These are phyloP conservation scores for Carollia perspicillata DNA, from an alignment of 2,113 vertebrate species.

Conservation along the genomic window DNA sequence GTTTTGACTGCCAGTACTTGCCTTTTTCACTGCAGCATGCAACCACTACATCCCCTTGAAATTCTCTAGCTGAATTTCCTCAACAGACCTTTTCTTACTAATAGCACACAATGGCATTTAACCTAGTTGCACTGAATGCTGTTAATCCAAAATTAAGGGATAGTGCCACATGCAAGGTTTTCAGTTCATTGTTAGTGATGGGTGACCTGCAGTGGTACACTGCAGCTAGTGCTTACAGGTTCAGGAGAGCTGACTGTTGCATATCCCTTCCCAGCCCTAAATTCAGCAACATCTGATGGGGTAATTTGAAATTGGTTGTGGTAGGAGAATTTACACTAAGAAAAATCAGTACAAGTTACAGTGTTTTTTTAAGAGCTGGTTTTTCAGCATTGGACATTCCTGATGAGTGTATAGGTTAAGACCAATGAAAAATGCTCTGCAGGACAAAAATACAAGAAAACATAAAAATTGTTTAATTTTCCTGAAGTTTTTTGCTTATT, in stretches of 20 bases:
- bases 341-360: neutral
- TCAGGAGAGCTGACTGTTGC: no score
- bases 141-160: neutral
- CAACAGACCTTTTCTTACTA: neutral
- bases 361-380: neutral
- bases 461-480: neutral
- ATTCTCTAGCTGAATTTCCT: neutral
- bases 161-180: neutral
- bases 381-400: neutral
- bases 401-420: neutral
- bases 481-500: neutral
- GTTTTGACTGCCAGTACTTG: neutral
- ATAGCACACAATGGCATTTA: neutral
- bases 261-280: neutral
- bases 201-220: neutral
- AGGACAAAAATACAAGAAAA: neutral
- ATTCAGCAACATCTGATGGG: neutral
- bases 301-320: neutral
- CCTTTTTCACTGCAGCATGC: neutral
- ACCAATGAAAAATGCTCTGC: neutral
- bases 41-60: neutral
- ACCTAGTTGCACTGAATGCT: neutral
- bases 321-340: neutral
- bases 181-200: neutral
- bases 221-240: neutral